Conservation (phyloP, 2,113 vertebrate species). For the Macquaria australasica region DNA sequence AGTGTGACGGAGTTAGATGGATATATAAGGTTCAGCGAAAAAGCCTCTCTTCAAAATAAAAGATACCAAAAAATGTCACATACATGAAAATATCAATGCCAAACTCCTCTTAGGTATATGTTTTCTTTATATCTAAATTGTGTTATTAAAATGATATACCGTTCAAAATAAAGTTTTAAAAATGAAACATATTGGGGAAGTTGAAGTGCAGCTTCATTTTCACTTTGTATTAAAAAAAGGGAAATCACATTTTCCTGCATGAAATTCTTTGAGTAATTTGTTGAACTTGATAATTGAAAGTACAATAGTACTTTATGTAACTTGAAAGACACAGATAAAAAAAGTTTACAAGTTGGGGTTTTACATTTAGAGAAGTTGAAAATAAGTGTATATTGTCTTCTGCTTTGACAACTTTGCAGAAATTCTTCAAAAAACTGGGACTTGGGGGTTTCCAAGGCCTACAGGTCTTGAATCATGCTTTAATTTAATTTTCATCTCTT, state of each 20-base stretch:
- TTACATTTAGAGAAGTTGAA: not conserved
- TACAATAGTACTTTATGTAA: not conserved
- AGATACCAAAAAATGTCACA: not conserved
- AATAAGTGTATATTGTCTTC: not conserved
- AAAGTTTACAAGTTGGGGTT: not conserved
- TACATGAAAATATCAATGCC: not conserved
- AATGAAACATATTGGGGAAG: not conserved
- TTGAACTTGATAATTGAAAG: not conserved
- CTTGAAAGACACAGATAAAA: not conserved
- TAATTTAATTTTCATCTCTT: not conserved
- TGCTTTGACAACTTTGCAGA: not conserved
- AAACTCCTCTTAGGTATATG: too few relatives aligned
- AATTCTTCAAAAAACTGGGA: too few relatives aligned
- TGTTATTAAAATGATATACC: not conserved
- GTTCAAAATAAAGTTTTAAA: not conserved
- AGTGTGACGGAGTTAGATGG: not conserved
- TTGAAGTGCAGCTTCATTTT: not conserved
- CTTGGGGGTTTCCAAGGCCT: not conserved
- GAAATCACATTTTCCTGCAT: not conserved
- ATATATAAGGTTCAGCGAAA: not conserved
- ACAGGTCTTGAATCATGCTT: not conserved
- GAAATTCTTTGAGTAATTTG: not conserved
- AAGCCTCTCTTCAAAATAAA: constrained; percentile 62
- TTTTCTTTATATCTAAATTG: not conserved
- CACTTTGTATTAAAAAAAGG: not conserved